Evolutionary conservation across 2,113 vertebrate species (phyloP).

Genomic region (Silurus glanis): DNA sequence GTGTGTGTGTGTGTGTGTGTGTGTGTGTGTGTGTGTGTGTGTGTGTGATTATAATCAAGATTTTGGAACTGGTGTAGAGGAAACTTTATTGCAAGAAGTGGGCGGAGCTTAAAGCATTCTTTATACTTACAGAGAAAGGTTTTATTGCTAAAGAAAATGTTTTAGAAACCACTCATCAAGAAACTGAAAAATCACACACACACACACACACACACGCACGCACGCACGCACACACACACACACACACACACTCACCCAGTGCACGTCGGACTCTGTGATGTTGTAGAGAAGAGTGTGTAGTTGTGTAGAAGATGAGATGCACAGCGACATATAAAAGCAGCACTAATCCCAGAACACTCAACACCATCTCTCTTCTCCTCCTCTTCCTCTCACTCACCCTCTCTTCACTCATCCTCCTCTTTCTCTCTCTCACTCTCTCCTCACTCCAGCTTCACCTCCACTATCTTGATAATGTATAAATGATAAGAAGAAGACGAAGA

Average conservation of each 20-base stretch:
- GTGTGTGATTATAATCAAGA: too few relatives aligned
- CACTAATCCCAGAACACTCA: slow-evolving; percentile 68
- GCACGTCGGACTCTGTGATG: slow-evolving; percentile 63
- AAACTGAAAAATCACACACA: background rate
- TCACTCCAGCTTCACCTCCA: background rate
- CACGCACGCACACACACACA: background rate
- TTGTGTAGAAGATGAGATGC: slow-evolving; percentile 63
- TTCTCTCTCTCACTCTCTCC: background rate
- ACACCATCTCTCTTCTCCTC: slow-evolving; percentile 67
- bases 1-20: too few relatives aligned
- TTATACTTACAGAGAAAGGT: too few relatives aligned
- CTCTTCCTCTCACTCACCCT: slow-evolving; percentile 59
- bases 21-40: too few relatives aligned
- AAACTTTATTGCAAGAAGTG: too few relatives aligned
- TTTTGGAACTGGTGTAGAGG: too few relatives aligned
- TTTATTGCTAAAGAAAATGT: too few relatives aligned
- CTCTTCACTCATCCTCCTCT: slow-evolving; percentile 53
- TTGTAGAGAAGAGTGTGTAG: slow-evolving; percentile 42
- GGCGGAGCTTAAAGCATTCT: too few relatives aligned
- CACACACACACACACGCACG: background rate
- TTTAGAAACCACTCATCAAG: too few relatives aligned
- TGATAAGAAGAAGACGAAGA: background rate
- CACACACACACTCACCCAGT: slow-evolving; percentile 63
- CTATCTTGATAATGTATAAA: background rate
- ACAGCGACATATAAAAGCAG: slow-evolving; percentile 65